Percentiles rank a stretch among this genome's conserved stretches.
Conservation (phyloP, 1,140 invertebrate genomes). For the Polypedilum vanderplanki region DNA sequence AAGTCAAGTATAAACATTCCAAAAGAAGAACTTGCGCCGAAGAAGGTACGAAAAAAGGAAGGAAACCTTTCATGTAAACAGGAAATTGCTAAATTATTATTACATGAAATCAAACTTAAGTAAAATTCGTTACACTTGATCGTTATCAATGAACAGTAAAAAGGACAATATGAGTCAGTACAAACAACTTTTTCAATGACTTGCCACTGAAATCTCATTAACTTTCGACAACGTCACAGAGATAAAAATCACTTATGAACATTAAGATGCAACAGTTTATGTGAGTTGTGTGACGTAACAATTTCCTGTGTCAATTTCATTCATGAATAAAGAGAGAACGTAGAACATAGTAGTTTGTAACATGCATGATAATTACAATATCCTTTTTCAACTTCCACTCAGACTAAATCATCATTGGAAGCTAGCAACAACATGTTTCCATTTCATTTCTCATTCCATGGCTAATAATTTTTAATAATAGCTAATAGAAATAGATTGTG, state of each 20-base stretch:
- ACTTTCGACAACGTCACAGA: no score
- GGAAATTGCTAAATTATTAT: conserved; percentile 24
- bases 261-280: neutral
- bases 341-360: neutral
- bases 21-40: neutral
- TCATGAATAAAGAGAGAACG: no score
- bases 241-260: neutral
- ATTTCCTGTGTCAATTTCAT: conserved; percentile 26
- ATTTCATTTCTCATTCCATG: neutral
- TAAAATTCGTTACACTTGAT: conserved; percentile 26
- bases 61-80: conserved; percentile 15
- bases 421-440: neutral
- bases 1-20: conserved; percentile 4
- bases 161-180: neutral
- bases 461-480: conserved; percentile 8
- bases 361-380: conserved; percentile 26
- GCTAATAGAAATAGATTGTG: neutral
- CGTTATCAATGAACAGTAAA: conserved; percentile 16
- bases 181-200: neutral
- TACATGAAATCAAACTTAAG: conserved; percentile 12
- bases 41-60: neutral
- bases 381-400: conserved; percentile 23
- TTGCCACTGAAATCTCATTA: neutral
- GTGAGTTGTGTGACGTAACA: conserved; percentile 6
- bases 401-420: neutral